Base-by-base conservation (phyloP, 2,113 vertebrate genomes). In the Lichenostomus cassidix region DNA sequence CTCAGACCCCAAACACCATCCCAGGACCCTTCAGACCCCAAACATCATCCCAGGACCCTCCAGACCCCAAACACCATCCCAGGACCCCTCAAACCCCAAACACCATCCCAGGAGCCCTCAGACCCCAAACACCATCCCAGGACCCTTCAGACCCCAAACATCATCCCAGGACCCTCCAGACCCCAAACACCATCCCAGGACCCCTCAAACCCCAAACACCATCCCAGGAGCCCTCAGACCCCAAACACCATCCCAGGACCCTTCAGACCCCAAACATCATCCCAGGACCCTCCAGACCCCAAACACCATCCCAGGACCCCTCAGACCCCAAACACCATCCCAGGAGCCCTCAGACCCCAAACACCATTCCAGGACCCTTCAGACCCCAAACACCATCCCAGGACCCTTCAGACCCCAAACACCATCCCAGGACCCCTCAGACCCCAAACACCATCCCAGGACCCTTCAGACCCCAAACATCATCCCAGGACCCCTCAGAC, bases 391-490 rank as follows among this genome's bases (percentile, higher is more conserved):
- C 11, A 9, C 5, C 68, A 60, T 11, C 58, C 24, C 64, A 47
- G 33, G 42, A 6, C 3, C 6, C 6, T 3, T 17, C 46, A 68
- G 58, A 49, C 24, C 28, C 46, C 4, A 1, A 14, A 56, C 5
- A 7, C 6, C 74, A 58, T 2, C 52, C 29, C 59, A 44, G 27
- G 39, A 33, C n/a, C n/a, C n/a, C 9, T 37, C 64, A 18, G 46
- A 41, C 24, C 37, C 56, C 3, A 1, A 33, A 59, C 9, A 28
- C 7, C 70, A 55, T 20, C 77, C 28, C 65, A 52, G 28, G 49
- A 16, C 1, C 11, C 8, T 5, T 3, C 60, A 16, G 46, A 20
- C 28, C 70, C 39, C 4, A 1, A 10, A 44, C 11, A 9, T 4
- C 68, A 60, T 11, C 58, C 24, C 64, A 47, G 33, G 42, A 6